Percentiles rank a stretch among this genome's conserved stretches.
Evolutionary conservation across 1,140 invertebrate species (phyloP).

Genomic region (Aphis craccivora): DNA sequence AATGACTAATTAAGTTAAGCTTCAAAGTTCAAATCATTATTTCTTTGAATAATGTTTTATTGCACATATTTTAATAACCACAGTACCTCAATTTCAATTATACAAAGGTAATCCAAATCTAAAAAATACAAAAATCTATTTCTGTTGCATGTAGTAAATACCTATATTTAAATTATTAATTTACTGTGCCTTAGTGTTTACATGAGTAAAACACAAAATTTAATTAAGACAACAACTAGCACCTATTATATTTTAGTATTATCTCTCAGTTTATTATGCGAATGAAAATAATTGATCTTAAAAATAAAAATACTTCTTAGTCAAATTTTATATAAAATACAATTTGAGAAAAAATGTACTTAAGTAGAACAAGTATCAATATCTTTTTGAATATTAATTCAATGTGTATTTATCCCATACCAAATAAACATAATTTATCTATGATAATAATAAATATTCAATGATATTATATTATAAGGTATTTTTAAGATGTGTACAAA

Average conservation of each 20-base stretch:
- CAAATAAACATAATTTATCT: neutral
- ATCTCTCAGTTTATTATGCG: neutral
- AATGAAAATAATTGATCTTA: neutral
- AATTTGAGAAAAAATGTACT: neutral
- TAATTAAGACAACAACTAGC: neutral
- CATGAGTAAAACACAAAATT: neutral
- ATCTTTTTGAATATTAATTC: neutral
- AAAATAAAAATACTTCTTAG: neutral
- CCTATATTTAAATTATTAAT: neutral
- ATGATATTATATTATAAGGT: neutral
- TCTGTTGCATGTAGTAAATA: neutral
- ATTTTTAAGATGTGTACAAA: constrained; percentile 3
- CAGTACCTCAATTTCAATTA: neutral
- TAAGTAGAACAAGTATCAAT: neutral
- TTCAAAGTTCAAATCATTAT: constrained; percentile 6
- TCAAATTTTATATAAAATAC: neutral
- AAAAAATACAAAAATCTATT: neutral
- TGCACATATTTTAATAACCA: neutral
- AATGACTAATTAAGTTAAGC: constrained; percentile 31
- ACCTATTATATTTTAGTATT: neutral
- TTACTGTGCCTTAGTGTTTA: neutral
- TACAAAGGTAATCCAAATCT: neutral
- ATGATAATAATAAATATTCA: constrained; percentile 15
- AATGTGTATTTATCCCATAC: neutral
- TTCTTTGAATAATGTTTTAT: neutral